phyloP scores from a whole-genome alignment of 2,888 invertebrate species.

The Kuschelorhynchus macadamiae region DNA sequence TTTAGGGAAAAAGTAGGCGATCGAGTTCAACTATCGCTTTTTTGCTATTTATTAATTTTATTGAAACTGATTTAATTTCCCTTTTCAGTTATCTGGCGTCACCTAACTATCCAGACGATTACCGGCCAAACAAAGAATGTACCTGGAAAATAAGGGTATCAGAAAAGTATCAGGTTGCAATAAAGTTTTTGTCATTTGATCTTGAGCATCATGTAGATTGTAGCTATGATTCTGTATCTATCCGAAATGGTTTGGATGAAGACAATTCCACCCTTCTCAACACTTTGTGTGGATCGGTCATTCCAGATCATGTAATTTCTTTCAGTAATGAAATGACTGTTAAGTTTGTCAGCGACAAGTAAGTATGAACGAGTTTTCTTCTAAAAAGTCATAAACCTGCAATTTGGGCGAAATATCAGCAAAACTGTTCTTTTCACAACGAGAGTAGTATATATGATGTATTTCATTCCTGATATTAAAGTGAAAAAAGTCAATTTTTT shows the following conservation, averaged over 20 bases:
- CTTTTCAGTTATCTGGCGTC: slow-evolving; percentile 80
- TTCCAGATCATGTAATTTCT: slow-evolving; percentile 93
- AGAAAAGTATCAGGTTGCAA: slow-evolving; percentile 83
- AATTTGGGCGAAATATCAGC: no score
- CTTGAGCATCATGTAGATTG: slow-evolving; percentile 98
- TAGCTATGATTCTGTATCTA: slow-evolving; percentile 95
- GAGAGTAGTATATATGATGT: no score
- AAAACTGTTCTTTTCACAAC: no score
- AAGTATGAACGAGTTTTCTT: no score
- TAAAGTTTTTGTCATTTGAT: slow-evolving; percentile 96
- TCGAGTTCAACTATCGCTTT: no score
- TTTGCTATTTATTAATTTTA: no score
- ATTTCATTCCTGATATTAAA: no score
- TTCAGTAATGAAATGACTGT: slow-evolving; percentile 91
- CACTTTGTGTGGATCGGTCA: slow-evolving; percentile 74
- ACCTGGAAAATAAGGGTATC: slow-evolving; percentile 95
- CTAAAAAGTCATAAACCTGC: no score
- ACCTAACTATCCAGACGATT: slow-evolving; percentile 97
- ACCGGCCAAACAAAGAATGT: slow-evolving; percentile 94
- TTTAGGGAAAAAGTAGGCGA: no score
- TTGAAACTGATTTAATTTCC: no score
- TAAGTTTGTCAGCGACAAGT: slow-evolving; percentile 93
- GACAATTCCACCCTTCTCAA: slow-evolving; percentile 83
- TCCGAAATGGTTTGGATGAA: slow-evolving; percentile 87
- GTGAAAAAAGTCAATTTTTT: no score